Evolutionary conservation across 1,140 invertebrate genomes (phyloP).

Genomic region (Pogonomyrmex californicus): DNA sequence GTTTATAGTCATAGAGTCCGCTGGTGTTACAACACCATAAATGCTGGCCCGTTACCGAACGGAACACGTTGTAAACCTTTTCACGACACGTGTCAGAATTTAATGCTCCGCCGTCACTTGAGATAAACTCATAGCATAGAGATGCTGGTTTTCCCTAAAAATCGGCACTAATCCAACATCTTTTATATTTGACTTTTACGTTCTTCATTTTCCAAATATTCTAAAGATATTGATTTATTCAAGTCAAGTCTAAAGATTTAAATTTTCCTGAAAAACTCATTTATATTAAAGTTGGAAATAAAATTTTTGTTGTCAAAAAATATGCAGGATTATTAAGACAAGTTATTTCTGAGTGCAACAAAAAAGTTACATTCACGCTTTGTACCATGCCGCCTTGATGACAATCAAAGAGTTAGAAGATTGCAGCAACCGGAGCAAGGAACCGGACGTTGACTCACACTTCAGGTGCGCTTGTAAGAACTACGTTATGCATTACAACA

Average conservation of each 20-base stretch:
- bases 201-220: not conserved
- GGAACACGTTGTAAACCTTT: slow-evolving; percentile 64
- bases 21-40: slow-evolving; percentile 39
- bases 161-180: not conserved
- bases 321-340: not conserved
- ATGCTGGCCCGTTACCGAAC: slow-evolving; percentile 70
- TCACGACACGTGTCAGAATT: slow-evolving; percentile 67
- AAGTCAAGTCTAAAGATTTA: not conserved
- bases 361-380: not conserved
- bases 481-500: slow-evolving; percentile 73
- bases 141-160: not conserved
- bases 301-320: not conserved
- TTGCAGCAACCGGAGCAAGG: slow-evolving; percentile 41
- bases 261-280: not conserved
- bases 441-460: slow-evolving; percentile 71
- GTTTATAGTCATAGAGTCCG: not conserved
- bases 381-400: not conserved
- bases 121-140: slow-evolving; percentile 12
- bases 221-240: not conserved
- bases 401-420: slow-evolving; percentile 15
- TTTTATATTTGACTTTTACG: not conserved
- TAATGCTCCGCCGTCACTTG: slow-evolving; percentile 16
- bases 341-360: not conserved
- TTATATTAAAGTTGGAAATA: not conserved
- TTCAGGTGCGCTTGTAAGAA: slow-evolving; percentile 72